Conservation (phyloP, 2,888 invertebrate species). For the Dione juno region DNA sequence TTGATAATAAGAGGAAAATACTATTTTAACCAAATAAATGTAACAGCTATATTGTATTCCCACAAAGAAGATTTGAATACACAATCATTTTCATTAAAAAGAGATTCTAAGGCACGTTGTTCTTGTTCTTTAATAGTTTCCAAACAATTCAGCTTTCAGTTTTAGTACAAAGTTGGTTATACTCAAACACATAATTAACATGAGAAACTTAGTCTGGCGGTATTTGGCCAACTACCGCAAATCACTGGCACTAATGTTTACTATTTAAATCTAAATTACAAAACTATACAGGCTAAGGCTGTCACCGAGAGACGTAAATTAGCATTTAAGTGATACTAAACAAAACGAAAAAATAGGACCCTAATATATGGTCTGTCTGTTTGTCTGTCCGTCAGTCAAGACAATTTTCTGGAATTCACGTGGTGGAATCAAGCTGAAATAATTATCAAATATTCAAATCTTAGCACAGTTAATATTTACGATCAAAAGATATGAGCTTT, state of each 20-base stretch:
- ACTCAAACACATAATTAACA: slow-evolving; percentile 12
- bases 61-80: too few relatives aligned
- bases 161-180: slow-evolving; percentile 8
- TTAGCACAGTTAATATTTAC: too few relatives aligned
- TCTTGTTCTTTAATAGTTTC: slow-evolving; percentile 45
- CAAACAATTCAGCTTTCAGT: slow-evolving; percentile 17
- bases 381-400: too few relatives aligned
- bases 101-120: neutral
- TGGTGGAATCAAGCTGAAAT: too few relatives aligned
- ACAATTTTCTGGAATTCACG: too few relatives aligned
- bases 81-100: neutral
- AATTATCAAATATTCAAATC: too few relatives aligned
- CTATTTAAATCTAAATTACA: slow-evolving; percentile 15
- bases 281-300: neutral
- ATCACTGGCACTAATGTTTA: neutral
- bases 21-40: too few relatives aligned
- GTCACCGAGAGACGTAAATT: neutral
- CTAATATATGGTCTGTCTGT: too few relatives aligned
- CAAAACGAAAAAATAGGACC: too few relatives aligned
- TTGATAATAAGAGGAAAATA: too few relatives aligned
- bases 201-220: slow-evolving; percentile 4
- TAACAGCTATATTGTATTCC: too few relatives aligned
- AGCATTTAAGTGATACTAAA: neutral
- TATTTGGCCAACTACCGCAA: slow-evolving; percentile 5
- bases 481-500: too few relatives aligned